Conservation (phyloP, 2,797 vertebrate species). For the Chrosomus eos region DNA sequence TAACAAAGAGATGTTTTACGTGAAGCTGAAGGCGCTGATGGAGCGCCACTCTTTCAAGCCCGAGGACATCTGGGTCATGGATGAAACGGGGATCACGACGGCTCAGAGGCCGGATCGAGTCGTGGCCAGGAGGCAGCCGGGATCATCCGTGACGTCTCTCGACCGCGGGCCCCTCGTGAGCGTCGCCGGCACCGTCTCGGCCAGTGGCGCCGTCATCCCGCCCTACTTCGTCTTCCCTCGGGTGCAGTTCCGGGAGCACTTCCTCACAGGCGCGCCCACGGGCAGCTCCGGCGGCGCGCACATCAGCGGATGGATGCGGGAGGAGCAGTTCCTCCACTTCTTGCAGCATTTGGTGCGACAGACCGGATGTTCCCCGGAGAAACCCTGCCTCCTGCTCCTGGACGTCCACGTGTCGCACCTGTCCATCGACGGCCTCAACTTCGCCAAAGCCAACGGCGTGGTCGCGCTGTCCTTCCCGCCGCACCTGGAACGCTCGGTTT, state of each 20-base stretch:
- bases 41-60: neutral
- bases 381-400: constrained; percentile 22
- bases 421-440: constrained; percentile 15
- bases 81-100: neutral
- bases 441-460: neutral
- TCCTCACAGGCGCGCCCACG: neutral
- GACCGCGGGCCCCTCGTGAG: constrained; percentile 15
- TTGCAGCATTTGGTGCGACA: neutral
- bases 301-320: constrained; percentile 29
- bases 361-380: neutral
- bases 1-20: neutral
- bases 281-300: constrained; percentile 2
- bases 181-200: neutral
- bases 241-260: constrained; percentile 32
- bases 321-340: constrained; percentile 20
- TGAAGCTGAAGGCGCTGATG: neutral
- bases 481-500: neutral
- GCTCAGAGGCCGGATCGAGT: constrained; percentile 16
- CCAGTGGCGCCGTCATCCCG: neutral
- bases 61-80: constrained; percentile 11
- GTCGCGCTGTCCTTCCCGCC: neutral
- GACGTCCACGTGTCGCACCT: neutral
- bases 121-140: neutral
- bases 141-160: neutral
- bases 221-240: constrained; percentile 25